Evolutionary conservation across 2,113 vertebrate genomes (phyloP), one percentile per base, ranked within the genome.

Genomic region (Protomyctophum bolini): DNA sequence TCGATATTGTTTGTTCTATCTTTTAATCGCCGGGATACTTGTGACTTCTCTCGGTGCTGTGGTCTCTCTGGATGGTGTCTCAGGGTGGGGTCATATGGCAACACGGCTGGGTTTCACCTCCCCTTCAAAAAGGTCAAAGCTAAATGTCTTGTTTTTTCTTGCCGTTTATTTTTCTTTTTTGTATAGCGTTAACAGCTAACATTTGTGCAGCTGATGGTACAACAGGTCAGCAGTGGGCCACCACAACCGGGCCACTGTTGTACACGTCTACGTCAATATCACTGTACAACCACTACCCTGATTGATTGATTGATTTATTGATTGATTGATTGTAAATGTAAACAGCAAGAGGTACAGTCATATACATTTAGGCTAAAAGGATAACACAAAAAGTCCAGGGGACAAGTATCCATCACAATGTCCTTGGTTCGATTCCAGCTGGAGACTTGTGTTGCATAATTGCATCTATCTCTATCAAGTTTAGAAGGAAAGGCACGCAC

Each of bases 1-100:
- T 72, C 69, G 51, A 63, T 76, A 68, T 79, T 79, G 66, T 84
- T 82, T 83, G 33, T 41, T 86, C 67, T 58, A 54, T 58, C 77
- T 67, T 66, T 57, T 70, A 6, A 6, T 7, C 70, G 56, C 66
- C 45, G 41, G 56, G 75, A 21, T 21, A 21, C 21, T 80, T 75
- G 52, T 59, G 72, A 75, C 79, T 79, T 87, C 67, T 70, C 21
- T 51, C 81, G 0, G 66, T 12, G 79, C 70, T 76, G 79, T 82
- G 61, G 73, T 69, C 79, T 68, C 75, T 60, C 61, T 8, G 70
- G 52, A 57, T 57, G 76, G 72, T 75, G 78, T 81, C 70, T 79
- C 57, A 56, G 33, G 50, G 68, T 4, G 15, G 58, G 59, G n/a
- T 66, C 65, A 63, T 66, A 70, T 5, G 72, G 54, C 72, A 72